A percentile compares a stretch with the other conserved stretches of the same genome.
Evolutionary conservation across 2,113 vertebrate genomes (phyloP).

Genomic region (Blennius ocellaris): DNA sequence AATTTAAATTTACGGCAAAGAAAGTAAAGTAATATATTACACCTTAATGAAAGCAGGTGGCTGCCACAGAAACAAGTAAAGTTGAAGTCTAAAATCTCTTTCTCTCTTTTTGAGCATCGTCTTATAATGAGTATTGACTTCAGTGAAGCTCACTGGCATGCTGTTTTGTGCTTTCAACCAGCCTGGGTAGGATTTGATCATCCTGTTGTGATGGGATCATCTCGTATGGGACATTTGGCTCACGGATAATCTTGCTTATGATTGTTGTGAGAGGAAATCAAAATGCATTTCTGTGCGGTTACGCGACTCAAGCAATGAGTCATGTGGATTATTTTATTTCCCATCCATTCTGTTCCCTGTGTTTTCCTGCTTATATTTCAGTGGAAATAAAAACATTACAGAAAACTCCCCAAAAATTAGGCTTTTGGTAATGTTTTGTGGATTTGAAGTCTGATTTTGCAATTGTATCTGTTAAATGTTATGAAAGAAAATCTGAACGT

Average conservation of each 20-base stretch:
- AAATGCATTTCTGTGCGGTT: slow-evolving; percentile 35
- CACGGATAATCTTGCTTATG: slow-evolving; percentile 54
- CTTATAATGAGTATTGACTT: slow-evolving; percentile 8
- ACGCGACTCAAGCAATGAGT: slow-evolving; percentile 44
- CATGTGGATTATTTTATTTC: slow-evolving; percentile 50
- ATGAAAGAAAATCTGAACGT: not conserved
- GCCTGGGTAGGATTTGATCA: slow-evolving; percentile 48
- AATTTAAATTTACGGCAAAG: no score
- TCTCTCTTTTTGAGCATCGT: not conserved
- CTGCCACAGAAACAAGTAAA: not conserved
- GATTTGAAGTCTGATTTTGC: not conserved
- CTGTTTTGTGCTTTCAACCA: slow-evolving; percentile 18
- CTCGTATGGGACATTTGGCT: slow-evolving; percentile 54
- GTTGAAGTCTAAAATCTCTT: slow-evolving; percentile 2
- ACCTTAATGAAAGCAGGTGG: not conserved
- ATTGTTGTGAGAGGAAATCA: slow-evolving; percentile 43
- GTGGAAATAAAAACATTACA: not conserved
- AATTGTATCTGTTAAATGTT: not conserved
- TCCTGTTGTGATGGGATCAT: slow-evolving; percentile 57
- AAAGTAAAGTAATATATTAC: not conserved
- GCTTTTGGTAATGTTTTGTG: not conserved
- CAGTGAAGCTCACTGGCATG: slow-evolving; percentile 11
- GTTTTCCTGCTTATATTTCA: slow-evolving; percentile 20
- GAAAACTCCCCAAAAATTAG: slow-evolving; percentile 9
- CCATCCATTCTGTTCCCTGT: slow-evolving; percentile 11